These are phyloP conservation scores for Rynchops niger DNA, from an alignment of 2,113 vertebrate genomes.

Conservation along the genomic window DNA sequence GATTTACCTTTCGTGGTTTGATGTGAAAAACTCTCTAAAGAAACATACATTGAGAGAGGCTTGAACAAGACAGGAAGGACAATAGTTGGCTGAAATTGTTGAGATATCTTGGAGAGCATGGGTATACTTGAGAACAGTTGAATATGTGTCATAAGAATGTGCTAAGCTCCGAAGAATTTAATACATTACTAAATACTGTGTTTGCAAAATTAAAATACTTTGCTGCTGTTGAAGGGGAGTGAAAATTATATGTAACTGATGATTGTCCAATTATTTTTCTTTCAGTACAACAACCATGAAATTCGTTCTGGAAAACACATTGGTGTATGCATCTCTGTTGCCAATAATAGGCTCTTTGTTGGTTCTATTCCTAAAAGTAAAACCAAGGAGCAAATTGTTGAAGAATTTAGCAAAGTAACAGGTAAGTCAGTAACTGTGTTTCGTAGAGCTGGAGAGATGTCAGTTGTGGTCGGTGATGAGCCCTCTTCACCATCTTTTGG, in stretches of 20 bases:
- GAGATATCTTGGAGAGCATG: neutral
- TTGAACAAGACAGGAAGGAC: neutral
- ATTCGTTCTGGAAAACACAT: conserved; percentile 98
- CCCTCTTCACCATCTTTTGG: neutral
- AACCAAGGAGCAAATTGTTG: conserved; percentile 99
- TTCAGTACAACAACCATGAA: conserved; percentile 96
- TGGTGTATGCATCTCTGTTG: conserved; percentile 97
- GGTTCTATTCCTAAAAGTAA: conserved; percentile 99
- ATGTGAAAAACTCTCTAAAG: neutral
- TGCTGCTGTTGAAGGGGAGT: neutral
- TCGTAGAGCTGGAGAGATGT: neutral
- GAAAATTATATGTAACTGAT: neutral
- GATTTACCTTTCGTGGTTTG: neutral
- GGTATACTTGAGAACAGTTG: neutral
- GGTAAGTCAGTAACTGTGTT: conserved; percentile 75
- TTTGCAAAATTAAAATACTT: neutral
- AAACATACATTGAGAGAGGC: neutral
- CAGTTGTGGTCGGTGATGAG: neutral
- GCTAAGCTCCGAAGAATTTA: neutral
- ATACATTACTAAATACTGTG: neutral
- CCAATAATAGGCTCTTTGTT: conserved; percentile 98
- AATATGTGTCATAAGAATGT: neutral
- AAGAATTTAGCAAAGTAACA: conserved; percentile 98
- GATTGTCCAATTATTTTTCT: conserved; percentile 15
- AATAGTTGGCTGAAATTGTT: neutral